phyloP scores from a whole-genome alignment of 2,113 vertebrate genomes.

The Onychostruthus taczanowskii region DNA sequence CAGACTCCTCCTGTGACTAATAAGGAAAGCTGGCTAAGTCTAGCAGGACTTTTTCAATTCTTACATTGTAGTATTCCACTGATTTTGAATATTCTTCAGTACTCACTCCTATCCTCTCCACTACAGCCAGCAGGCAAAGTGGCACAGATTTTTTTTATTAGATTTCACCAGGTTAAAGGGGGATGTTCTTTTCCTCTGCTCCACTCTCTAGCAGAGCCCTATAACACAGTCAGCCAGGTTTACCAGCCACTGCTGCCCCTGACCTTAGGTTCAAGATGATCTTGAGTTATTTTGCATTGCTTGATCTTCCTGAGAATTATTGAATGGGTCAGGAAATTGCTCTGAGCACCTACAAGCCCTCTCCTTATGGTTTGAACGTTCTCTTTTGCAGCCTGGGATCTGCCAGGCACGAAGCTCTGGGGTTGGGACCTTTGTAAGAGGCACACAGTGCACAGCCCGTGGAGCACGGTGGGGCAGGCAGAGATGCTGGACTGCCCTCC shows the following conservation, averaged over 20 bases:
- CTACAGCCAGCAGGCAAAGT: not conserved
- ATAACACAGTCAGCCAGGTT: not conserved
- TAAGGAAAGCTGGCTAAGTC: not conserved
- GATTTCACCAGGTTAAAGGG: not conserved
- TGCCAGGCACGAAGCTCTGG: not conserved
- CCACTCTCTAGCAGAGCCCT: not conserved
- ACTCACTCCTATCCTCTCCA: not conserved
- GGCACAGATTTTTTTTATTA: not conserved
- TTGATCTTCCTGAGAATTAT: not conserved
- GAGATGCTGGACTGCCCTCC: not conserved
- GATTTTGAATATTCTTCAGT: not conserved
- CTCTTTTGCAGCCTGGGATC: not conserved
- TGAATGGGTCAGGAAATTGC: not conserved
- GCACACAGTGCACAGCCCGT: no score
- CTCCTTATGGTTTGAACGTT: not conserved
- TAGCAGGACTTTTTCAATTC: not conserved
- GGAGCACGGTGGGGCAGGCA: rapidly evolving
- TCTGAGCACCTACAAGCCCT: not conserved
- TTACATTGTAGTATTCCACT: not conserved
- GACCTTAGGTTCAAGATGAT: not conserved
- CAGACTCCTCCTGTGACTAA: not conserved
- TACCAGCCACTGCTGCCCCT: not conserved
- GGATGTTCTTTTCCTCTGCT: not conserved
- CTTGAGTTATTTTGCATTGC: not conserved
- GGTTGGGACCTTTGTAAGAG: not conserved